Evolutionary conservation across 2,888 invertebrate species (phyloP), one percentile per base, ranked within the genome.

Genomic region (Tinea semifulvella): DNA sequence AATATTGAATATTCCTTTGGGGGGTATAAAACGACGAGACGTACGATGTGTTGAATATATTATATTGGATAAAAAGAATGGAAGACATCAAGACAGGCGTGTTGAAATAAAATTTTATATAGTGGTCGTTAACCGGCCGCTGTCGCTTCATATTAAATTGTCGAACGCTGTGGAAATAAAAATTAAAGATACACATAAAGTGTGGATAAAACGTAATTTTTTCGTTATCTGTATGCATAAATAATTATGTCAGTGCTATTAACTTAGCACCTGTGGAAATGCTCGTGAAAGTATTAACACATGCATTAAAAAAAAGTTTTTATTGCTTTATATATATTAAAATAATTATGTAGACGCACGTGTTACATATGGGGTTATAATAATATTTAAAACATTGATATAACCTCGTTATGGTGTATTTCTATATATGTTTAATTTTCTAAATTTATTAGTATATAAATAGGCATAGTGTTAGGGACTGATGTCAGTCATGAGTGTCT

Each of bases 141-240:
- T 61, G 60, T 42, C 61, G 65, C 65, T 63, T 69, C 62, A 75
- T 76, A 76, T 77, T 74, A 77, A 77, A 79, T 70, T 75, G 73
- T 68, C 69, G 36, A 66, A 60, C 68, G 68, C 63, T 38, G 59
- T 63, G 63, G 65, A 62, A 72, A 75, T 74, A 73, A 77, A 80
- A 77, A 76, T 77, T 76, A 77, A 77, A 77, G 76, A 74, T 68
- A 68, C 64, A 70, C 71, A 77, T 76, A 77, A 77, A 79, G 72
- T 60, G 55, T 56, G 58, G 22, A 22, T 14, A 20, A 25, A 25
- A 20, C 22, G 13, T 39, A 25, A 40, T 17, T 13, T 40, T 40
- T 22, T 40, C 13, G 22, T 40, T 40, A 25, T 14, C 40, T 25
- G n/a, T 13, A 22, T 19, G n/a, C 19, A 20, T 20, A 22, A 16